Evolutionary conservation across 1,140 invertebrate species (phyloP).

Genomic region (Ylistrum balloti): DNA sequence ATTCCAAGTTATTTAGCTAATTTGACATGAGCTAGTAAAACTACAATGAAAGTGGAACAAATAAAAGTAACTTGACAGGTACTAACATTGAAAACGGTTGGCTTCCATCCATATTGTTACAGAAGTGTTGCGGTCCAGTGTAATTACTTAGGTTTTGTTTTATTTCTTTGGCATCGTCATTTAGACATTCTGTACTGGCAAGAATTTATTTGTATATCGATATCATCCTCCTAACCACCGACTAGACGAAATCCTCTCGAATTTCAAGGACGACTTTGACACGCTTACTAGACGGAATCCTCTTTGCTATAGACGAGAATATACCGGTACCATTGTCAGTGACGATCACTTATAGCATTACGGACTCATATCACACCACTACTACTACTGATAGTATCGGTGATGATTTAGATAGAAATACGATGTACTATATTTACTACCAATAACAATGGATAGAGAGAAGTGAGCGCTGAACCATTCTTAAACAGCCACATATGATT

Average conservation of each 20-base stretch:
- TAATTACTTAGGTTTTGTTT: slow-evolving; percentile 15
- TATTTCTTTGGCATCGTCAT: background rate
- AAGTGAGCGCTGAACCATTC: no score
- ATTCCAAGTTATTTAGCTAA: background rate
- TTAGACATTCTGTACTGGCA: slow-evolving; percentile 7
- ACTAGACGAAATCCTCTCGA: slow-evolving; percentile 4
- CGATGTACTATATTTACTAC: no score
- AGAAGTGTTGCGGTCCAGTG: background rate
- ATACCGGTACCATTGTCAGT: background rate
- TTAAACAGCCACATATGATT: no score
- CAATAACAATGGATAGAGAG: no score
- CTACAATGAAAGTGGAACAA: background rate
- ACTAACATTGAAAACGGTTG: background rate
- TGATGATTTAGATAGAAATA: no score
- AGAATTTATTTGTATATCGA: background rate
- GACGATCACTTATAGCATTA: no score
- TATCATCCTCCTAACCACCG: background rate
- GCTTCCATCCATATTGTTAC: background rate
- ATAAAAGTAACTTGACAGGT: background rate
- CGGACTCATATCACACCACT: no score
- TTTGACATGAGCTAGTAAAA: background rate
- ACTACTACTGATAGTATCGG: no score
- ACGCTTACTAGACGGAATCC: background rate
- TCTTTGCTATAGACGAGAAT: background rate
- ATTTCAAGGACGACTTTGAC: background rate